Percentiles rank a stretch among this genome's conserved stretches.
phyloP scores from a whole-genome alignment of 1,140 invertebrate species.

The Pseudomyrmex cubaensis region DNA sequence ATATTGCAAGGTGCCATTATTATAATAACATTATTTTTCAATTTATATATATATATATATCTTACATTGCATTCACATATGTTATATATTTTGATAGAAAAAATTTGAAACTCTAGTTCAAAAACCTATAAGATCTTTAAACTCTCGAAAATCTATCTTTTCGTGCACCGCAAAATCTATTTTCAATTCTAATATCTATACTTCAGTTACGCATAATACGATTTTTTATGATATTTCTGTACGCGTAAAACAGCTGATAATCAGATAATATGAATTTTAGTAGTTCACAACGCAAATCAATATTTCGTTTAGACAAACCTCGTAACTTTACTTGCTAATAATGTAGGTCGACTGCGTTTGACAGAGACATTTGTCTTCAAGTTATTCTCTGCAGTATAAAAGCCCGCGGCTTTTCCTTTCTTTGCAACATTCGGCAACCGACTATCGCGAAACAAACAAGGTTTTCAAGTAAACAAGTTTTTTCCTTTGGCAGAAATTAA shows the following conservation, averaged over 20 bases:
- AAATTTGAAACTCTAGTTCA: too few species aligned
- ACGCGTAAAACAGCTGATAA: background rate
- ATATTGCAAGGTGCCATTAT: background rate
- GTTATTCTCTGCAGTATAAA: constrained; percentile 77
- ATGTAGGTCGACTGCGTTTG: constrained; percentile 71
- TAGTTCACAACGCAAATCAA: constrained; percentile 45
- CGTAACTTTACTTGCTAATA: constrained; percentile 57
- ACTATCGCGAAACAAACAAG: constrained; percentile 45
- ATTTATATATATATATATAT: background rate
- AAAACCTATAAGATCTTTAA: background rate
- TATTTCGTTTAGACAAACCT: constrained; percentile 43
- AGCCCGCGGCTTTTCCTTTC: constrained; percentile 68
- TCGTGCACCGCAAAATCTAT: background rate
- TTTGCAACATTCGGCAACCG: constrained; percentile 66
- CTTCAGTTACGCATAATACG: background rate
- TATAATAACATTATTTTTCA: too few species aligned
- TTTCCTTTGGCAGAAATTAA: constrained; percentile 6
- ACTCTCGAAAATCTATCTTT: background rate
- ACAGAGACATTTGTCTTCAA: constrained; percentile 76
- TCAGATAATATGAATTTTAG: constrained; percentile 46
- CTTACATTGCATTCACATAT: too few species aligned
- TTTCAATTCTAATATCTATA: background rate
- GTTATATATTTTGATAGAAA: too few species aligned
- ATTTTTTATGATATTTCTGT: background rate
- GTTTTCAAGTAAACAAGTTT: background rate